Conservation (phyloP, 2,113 vertebrate species). For the Dendrocopos noguchii region DNA sequence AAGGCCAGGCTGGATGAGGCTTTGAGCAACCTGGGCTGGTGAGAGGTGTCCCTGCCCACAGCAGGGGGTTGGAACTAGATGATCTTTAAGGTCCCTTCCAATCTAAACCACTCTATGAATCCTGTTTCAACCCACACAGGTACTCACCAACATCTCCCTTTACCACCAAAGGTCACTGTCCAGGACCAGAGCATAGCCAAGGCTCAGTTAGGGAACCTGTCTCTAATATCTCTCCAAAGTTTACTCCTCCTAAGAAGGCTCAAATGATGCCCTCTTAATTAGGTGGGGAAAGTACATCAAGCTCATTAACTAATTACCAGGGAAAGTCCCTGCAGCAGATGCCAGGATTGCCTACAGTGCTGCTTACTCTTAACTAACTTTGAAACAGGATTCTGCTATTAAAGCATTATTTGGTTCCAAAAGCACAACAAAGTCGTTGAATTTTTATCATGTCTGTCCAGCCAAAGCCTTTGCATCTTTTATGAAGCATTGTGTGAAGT, state of each 20-base stretch:
- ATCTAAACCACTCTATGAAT: too few relatives aligned
- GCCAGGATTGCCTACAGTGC: constrained; percentile 41
- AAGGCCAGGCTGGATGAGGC: too few relatives aligned
- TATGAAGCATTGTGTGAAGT: neutral
- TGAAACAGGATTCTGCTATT: constrained; percentile 50
- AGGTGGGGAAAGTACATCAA: constrained; percentile 53
- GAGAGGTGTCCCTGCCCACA: too few relatives aligned
- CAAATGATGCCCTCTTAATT: constrained; percentile 33
- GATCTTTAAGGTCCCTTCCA: too few relatives aligned
- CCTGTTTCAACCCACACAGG: too few relatives aligned
- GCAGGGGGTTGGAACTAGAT: too few relatives aligned
- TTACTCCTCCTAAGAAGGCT: neutral
- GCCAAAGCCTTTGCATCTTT: neutral
- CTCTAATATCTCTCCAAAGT: neutral
- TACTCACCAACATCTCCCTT: neutral
- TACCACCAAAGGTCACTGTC: neutral
- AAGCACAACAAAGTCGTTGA: constrained; percentile 18
- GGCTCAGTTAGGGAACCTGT: neutral
- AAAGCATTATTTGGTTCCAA: constrained; percentile 54
- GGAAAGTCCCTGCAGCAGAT: constrained; percentile 68
- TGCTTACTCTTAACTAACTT: constrained; percentile 43
- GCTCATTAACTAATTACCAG: constrained; percentile 61
- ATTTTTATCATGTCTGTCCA: constrained; percentile 18
- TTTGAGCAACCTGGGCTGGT: too few relatives aligned
- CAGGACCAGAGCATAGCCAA: neutral